These are phyloP conservation scores for Patella vulgata DNA, from an alignment of 1,140 invertebrate species.

Conservation along the genomic window DNA sequence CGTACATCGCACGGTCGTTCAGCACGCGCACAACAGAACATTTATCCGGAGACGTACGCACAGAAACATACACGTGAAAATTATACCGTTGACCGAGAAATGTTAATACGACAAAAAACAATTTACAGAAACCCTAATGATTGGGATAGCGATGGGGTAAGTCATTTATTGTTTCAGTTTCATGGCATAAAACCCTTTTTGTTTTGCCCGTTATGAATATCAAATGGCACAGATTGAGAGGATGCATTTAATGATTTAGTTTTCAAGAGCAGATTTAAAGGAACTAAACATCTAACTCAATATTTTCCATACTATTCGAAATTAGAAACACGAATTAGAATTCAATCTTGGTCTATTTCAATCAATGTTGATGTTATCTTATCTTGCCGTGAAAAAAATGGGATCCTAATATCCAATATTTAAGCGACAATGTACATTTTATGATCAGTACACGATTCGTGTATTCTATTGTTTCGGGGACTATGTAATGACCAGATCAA, in stretches of 20 bases:
- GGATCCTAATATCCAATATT: no score
- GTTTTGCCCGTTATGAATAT: neutral
- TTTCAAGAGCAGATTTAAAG: neutral
- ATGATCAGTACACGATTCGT: no score
- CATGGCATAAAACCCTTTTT: neutral
- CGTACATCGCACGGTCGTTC: no score
- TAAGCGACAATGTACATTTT: no score
- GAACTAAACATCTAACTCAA: no score
- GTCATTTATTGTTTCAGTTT: conserved; percentile 1
- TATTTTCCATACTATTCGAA: no score
- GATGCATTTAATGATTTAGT: neutral
- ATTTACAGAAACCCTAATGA: conserved; percentile 38
- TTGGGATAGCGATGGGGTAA: conserved; percentile 19
- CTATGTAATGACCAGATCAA: no score
- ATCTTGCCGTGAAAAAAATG: no score
- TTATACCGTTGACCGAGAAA: conserved; percentile 23
- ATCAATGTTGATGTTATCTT: no score
- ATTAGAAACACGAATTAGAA: no score
- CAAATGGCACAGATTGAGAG: neutral
- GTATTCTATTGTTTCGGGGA: no score
- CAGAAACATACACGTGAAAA: conserved; percentile 33
- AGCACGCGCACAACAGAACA: neutral
- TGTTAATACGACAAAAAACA: conserved; percentile 36
- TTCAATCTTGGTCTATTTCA: no score
- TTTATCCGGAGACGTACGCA: conserved; percentile 35